Evolutionary conservation across 1,140 invertebrate genomes (phyloP).

Genomic region (Hormaphis cornu): DNA sequence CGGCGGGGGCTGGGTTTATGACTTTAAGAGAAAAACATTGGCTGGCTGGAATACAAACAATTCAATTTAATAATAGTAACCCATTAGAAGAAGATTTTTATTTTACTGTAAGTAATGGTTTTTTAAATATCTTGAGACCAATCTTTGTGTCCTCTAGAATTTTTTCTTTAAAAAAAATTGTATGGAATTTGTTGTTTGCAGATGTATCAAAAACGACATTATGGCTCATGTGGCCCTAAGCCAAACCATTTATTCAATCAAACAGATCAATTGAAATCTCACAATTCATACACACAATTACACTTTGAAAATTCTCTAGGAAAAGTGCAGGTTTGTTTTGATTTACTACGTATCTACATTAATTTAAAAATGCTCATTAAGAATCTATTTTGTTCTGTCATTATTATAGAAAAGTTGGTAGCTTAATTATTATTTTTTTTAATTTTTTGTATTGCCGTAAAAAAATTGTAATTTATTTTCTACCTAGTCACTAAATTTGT

Average conservation of each 20-base stretch:
- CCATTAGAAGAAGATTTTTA: slow-evolving; percentile 33
- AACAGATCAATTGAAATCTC: background rate
- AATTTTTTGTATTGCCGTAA: too few relatives aligned
- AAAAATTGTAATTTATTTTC: too few relatives aligned
- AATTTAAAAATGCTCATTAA: too few relatives aligned
- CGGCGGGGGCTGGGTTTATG: slow-evolving; percentile 34
- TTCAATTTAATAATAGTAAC: slow-evolving; percentile 32
- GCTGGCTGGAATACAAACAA: slow-evolving; percentile 33
- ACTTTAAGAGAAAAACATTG: slow-evolving; percentile 32
- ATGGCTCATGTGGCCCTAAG: background rate
- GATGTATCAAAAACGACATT: slow-evolving; percentile 25
- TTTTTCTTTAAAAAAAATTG: background rate
- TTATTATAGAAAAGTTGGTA: too few relatives aligned
- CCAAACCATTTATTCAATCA: background rate
- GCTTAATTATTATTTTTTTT: too few relatives aligned
- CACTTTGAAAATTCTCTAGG: slow-evolving; percentile 39
- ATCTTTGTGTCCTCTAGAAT: background rate
- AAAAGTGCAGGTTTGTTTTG: slow-evolving; percentile 35
- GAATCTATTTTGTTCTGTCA: too few relatives aligned
- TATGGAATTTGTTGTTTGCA: background rate
- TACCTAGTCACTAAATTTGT: too few relatives aligned
- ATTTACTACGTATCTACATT: background rate
- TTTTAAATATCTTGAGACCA: background rate
- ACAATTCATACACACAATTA: slow-evolving; percentile 36
- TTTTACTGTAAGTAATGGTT: slow-evolving; percentile 28